These are phyloP conservation scores for Andrena bicolor DNA, from an alignment of 2,888 invertebrate genomes.

Conservation along the genomic window DNA sequence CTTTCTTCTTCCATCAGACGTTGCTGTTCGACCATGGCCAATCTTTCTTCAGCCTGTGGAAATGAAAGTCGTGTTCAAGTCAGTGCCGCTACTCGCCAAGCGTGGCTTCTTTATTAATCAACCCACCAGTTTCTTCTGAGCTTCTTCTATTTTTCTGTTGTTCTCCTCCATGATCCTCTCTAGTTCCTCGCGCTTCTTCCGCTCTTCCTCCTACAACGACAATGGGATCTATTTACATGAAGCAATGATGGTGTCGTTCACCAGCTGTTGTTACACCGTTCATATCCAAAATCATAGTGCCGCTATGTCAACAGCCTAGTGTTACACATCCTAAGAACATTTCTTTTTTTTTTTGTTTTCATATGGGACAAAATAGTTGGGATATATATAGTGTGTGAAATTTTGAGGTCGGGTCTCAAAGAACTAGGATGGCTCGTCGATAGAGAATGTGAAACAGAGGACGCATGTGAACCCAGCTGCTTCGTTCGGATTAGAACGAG, in stretches of 20 bases:
- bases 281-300: conserved; percentile 80
- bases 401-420: conserved; percentile 68
- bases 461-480: conserved; percentile 66
- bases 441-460: conserved; percentile 60
- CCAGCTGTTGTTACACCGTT: conserved; percentile 79
- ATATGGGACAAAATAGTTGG: conserved; percentile 57
- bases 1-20: conserved; percentile 98
- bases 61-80: neutral
- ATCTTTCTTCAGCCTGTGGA: conserved; percentile 95
- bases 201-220: conserved; percentile 97
- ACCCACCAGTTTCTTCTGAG: conserved; percentile 97
- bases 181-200: conserved; percentile 97
- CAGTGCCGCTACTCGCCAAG: neutral
- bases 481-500: conserved; percentile 62
- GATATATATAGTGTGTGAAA: conserved; percentile 58
- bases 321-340: conserved; percentile 81
- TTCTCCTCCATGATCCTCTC: conserved; percentile 99
- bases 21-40: conserved; percentile 98
- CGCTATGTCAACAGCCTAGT: conserved; percentile 80
- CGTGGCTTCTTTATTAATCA: fast-evolving
- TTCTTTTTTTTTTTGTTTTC: conserved; percentile 74
- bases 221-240: conserved; percentile 81
- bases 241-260: conserved; percentile 73
- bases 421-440: conserved; percentile 76
- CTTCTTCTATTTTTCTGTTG: conserved; percentile 98